phyloP scores from a whole-genome alignment of 2,888 invertebrate genomes.

The Cabera pusaria region DNA sequence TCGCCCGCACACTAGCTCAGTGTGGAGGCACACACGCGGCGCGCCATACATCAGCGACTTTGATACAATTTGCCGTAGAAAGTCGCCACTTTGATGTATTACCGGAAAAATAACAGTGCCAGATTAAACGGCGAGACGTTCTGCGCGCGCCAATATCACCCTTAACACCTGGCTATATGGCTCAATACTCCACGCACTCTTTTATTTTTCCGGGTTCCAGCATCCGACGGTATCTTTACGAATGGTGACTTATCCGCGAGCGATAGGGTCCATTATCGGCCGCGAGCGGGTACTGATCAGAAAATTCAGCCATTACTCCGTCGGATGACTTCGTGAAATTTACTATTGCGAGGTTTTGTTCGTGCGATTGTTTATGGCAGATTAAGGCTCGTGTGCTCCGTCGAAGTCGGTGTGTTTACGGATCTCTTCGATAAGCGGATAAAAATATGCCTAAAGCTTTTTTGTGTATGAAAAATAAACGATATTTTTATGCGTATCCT shows the following conservation, averaged over 20 bases:
- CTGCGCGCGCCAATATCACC: conserved; percentile 21
- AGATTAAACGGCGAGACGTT: conserved; percentile 58
- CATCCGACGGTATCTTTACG: conserved; percentile 6
- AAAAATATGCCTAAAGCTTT: conserved; percentile 53
- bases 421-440: conserved; percentile 56
- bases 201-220: conserved; percentile 17
- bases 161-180: conserved; percentile 27
- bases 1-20: conserved; percentile 10
- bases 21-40: conserved; percentile 15
- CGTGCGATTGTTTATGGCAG: conserved; percentile 66
- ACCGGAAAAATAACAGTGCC: conserved; percentile 70
- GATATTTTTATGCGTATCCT: conserved; percentile 40
- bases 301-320: conserved; percentile 61
- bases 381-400: conserved; percentile 47
- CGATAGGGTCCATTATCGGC: conserved; percentile 19
- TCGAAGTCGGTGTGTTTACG: conserved; percentile 53
- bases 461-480: conserved; percentile 52
- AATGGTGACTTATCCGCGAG: conserved; percentile 18
- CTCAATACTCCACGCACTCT: conserved; percentile 24
- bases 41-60: conserved; percentile 61
- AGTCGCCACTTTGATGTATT: conserved; percentile 70
- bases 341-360: conserved; percentile 63
- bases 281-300: conserved; percentile 38
- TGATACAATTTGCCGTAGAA: conserved; percentile 72
- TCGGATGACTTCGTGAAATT: conserved; percentile 64